Base-by-base conservation (phyloP, 2,888 invertebrate species). In the Ectemnius lituratus region DNA sequence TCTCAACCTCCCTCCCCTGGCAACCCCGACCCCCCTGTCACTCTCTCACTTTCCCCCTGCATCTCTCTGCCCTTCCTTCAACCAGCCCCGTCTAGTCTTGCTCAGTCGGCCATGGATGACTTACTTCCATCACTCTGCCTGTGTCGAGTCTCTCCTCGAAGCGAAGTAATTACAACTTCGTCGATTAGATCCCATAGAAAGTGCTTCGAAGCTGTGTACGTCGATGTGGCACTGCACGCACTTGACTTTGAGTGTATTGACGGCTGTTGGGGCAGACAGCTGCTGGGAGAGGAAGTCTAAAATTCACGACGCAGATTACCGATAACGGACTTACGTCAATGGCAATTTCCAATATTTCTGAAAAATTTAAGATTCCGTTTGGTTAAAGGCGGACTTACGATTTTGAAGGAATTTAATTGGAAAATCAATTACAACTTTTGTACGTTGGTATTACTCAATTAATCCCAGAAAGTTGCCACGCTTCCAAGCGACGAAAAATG, bases 141-240 rank as follows among this genome's bases (percentile, higher is more conserved):
- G n/a, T 14, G 52, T 37, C 37, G 52, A 52, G 52, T 52, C 52
- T 52, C 52, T 52, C 52, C n/a, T 5, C 76, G 75, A 37, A 37
- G 62, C 78, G 69, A 87, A 87, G 87, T 87, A 87, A 87, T 87
- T 87, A 87, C 85, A 87, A 87, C 81, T 87, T 87, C 81, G 82
- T 84, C 84, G 86, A 87, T 85, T 85, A 84, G 85, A 85, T 85
- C 81, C 84, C 80, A 81, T 82, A 79, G 84, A 82, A 84, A 78
- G 73, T 73, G 58, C 65, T 60, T 62, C 46, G 60, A 59, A 73
- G 58, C 70, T 81, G 75, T 75, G 78, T 37, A 67, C 75, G 74
- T 82, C 76, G 70, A 67, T 73, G 75, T 72, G 79, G 74, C 71
- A 61, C 69, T 71, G 64, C 69, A 70, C 73, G 74, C 74, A 73